Conservation (phyloP, 2,888 invertebrate genomes). For the Amphimallon solstitiale region DNA sequence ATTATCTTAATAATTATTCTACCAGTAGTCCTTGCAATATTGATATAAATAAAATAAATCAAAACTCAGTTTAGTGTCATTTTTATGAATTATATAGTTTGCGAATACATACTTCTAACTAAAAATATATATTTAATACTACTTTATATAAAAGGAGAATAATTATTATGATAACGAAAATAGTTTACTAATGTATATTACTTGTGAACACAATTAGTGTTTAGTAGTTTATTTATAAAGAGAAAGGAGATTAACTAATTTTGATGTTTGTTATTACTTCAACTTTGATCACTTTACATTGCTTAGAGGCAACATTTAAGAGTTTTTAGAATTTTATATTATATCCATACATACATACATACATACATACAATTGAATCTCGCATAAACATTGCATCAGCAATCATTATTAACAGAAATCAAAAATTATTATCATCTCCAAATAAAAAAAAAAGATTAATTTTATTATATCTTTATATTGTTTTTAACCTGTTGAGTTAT, state of each 20-base stretch:
- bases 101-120: too few species aligned
- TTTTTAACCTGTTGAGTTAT: constrained; percentile 6
- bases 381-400: not conserved
- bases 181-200: constrained; percentile 21
- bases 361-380: constrained; percentile 1
- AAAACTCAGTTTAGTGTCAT: too few species aligned
- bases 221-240: constrained; percentile 22
- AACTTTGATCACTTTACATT: not conserved
- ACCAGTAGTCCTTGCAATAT: not conserved
- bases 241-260: constrained; percentile 18
- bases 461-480: not conserved
- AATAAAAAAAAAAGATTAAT: not conserved
- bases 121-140: not conserved
- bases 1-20: constrained; percentile 29
- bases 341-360: not conserved
- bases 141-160: not conserved
- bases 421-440: constrained; percentile 26
- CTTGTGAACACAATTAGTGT: constrained; percentile 18
- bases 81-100: too few species aligned
- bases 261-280: constrained; percentile 20
- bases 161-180: constrained; percentile 25
- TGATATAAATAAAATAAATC: too few species aligned
- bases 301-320: constrained; percentile 1
- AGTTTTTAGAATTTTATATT: not conserved
- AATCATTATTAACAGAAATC: constrained; percentile 22